Conservation (phyloP, 1,140 invertebrate genomes). For the Drosophila sulfurigaster region DNA sequence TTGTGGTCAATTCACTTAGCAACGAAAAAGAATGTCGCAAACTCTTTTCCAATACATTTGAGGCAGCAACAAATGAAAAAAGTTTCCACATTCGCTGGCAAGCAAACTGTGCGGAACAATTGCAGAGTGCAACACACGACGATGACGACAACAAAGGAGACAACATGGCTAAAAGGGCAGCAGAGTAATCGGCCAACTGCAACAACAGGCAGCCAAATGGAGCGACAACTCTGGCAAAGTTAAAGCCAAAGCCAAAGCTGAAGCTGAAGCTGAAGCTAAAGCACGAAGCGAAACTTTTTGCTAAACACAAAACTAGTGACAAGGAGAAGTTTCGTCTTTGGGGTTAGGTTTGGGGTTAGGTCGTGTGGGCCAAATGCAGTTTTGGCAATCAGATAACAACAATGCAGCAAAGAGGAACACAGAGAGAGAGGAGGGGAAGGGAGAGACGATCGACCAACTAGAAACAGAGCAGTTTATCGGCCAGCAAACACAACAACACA, state of each 20-base stretch:
- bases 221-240: slow-evolving; percentile 66
- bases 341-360: slow-evolving; percentile 57
- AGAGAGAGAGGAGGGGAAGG: no score
- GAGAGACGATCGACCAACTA: slow-evolving; percentile 9
- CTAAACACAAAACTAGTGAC: slow-evolving; percentile 52
- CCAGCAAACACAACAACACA: slow-evolving; percentile 21
- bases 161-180: slow-evolving; percentile 23
- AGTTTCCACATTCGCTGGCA: slow-evolving; percentile 47
- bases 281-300: slow-evolving; percentile 58
- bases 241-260: slow-evolving; percentile 31
- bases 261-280: slow-evolving; percentile 1
- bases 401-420: background rate
- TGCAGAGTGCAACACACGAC: slow-evolving; percentile 68
- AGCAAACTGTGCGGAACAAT: slow-evolving; percentile 79
- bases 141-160: no score
- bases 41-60: slow-evolving; percentile 65
- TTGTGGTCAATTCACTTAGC: slow-evolving; percentile 47
- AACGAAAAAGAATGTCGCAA: background rate
- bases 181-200: slow-evolving; percentile 25
- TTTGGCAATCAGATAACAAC: slow-evolving; percentile 52
- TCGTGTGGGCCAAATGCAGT: slow-evolving; percentile 66
- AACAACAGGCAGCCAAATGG: slow-evolving; percentile 60
- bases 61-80: slow-evolving; percentile 61
- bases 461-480: slow-evolving; percentile 44
- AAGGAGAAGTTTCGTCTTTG: slow-evolving; percentile 28